Evolutionary conservation across 2,113 vertebrate species (phyloP), one percentile per base, ranked within the genome.

Genomic region (Calcarius ornatus): DNA sequence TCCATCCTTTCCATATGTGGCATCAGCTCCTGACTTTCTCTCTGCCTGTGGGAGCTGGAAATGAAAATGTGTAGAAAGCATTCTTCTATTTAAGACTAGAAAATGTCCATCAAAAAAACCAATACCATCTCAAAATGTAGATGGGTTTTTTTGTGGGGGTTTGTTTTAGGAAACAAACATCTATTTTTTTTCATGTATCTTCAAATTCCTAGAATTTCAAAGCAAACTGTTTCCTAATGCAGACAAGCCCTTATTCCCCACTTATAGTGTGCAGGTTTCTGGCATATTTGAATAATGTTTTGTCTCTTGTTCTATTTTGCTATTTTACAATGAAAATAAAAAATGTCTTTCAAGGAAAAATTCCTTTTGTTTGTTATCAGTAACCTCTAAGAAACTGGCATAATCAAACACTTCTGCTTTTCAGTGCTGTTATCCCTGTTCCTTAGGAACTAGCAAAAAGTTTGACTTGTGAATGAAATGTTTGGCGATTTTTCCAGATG

Each of bases 61-160:
- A 59, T 24, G 11, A 80, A 78, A 86, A 68, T 3, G 6, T 18
- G 8, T 40, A 65, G 43, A 56, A 94, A 94, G 43, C 5, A 24
- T 76, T 66, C 42, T 72, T 69, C 31, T 19, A 19, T n/a, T 72
- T 68, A 80, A 80, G 53, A 68, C 17, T 15, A 66, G 31, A 66
- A 92, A 90, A 82, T 22, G 24, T 15, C 15, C 5, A 30, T 60
- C 20, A 25, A 17, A 38, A 53, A 57, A 53, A 10, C 7, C 8
- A 63, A 8, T 2, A 35, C 3, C 5, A 15, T 51, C 33, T 60
- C 68, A 76, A 60, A 59, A 69, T 16, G 15, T 13, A 45, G 37
- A 31, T 4, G 1, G 10, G 1, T 4, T 43, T 19, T 79, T 8
- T 16, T 17, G 19, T 17, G 33, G 54, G 10, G 17, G 5, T 12